phyloP scores from a whole-genome alignment of 2,888 invertebrate genomes.

The Trachelus iudaicus region DNA sequence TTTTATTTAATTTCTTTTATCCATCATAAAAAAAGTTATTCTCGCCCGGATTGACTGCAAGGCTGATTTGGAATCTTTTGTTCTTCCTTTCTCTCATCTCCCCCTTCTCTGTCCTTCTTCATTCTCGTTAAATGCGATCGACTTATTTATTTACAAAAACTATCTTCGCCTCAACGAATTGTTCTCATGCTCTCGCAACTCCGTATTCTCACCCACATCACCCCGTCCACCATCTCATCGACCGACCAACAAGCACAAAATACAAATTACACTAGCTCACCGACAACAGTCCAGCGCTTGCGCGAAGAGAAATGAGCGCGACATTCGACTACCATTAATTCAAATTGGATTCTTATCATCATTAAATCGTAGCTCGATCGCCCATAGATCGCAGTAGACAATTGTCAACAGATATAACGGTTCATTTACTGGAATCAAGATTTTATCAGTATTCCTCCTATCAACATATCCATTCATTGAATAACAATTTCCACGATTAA shows the following conservation, averaged over 20 bases:
- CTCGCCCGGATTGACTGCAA: conserved; percentile 39
- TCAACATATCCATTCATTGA: background rate
- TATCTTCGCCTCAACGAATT: conserved; percentile 39
- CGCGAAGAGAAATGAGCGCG: background rate
- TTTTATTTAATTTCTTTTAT: background rate
- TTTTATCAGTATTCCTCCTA: background rate
- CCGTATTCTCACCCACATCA: background rate
- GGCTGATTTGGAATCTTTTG: conserved; percentile 47
- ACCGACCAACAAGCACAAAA: conserved; percentile 32
- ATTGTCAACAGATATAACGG: background rate
- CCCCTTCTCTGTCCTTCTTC: background rate
- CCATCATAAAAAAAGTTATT: conserved; percentile 14
- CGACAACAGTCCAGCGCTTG: conserved; percentile 43
- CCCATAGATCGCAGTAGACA: background rate
- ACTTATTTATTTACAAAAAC: conserved; percentile 52
- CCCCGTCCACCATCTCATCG: background rate
- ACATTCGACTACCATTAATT: background rate
- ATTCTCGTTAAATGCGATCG: conserved; percentile 35
- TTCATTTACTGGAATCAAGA: background rate
- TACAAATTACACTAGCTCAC: conserved; percentile 31
- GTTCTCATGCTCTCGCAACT: conserved; percentile 29
- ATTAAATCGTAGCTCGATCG: background rate
- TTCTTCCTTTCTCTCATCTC: background rate
- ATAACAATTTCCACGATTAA: background rate
- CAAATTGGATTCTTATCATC: background rate